phyloP scores from a whole-genome alignment of 2,113 vertebrate species.

The Pantherophis guttatus region DNA sequence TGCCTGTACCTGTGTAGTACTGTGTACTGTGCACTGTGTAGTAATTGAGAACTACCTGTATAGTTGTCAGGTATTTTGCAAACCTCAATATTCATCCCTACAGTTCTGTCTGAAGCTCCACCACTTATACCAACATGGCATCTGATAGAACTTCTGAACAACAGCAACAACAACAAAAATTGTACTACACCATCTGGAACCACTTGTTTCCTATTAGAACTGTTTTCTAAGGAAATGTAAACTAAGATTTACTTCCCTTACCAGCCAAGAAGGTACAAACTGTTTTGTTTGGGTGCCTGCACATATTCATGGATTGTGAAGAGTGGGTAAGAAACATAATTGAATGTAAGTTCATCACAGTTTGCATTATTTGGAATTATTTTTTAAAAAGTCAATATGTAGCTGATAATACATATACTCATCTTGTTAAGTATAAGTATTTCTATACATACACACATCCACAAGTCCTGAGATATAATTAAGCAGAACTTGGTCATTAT shows the following conservation, averaged over 20 bases:
- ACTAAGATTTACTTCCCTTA: background rate
- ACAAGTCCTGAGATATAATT: background rate
- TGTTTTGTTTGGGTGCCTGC: background rate
- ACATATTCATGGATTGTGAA: background rate
- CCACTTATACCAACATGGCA: background rate
- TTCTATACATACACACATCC: background rate
- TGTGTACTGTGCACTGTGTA: too few relatives aligned
- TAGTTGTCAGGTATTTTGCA: background rate
- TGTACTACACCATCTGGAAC: background rate
- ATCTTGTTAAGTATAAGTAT: background rate
- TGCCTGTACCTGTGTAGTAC: background rate
- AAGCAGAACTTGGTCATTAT: background rate
- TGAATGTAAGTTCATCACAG: background rate
- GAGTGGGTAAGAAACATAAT: background rate
- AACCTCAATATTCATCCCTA: background rate
- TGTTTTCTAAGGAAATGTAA: background rate
- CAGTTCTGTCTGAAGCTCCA: background rate
- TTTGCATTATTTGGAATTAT: background rate
- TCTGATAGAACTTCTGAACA: background rate
- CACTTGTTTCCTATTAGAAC: background rate
- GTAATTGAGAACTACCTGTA: background rate
- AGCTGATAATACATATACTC: background rate
- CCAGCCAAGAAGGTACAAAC: background rate
- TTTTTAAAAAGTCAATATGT: background rate
- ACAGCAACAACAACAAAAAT: background rate